Percentiles rank a stretch among this genome's conserved stretches.
phyloP scores from a whole-genome alignment of 92 coral and sea anemone species.

The Blastomussa wellsi region DNA sequence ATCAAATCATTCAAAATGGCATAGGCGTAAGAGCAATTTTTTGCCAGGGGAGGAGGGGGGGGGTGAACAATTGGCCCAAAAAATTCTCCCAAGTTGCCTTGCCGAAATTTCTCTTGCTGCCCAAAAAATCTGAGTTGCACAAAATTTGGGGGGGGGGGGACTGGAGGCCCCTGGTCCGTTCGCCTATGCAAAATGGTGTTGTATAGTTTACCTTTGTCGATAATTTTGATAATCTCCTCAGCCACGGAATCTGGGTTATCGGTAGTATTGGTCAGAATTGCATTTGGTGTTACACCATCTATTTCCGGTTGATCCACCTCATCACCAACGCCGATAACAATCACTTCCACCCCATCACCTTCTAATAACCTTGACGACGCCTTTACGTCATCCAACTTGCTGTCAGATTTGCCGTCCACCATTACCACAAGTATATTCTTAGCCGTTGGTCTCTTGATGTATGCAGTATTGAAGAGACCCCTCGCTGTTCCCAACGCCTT shows the following conservation, averaged over 20 bases:
- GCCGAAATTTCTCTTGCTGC: too few species aligned
- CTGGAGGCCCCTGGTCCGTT: too few species aligned
- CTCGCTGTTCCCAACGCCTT: conserved; percentile 61
- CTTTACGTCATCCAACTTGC: conserved; percentile 44
- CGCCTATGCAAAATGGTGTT: not conserved
- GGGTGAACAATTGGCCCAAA: too few species aligned
- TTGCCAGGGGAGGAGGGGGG: too few species aligned
- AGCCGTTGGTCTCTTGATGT: conserved; percentile 60
- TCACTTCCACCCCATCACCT: conserved; percentile 57
- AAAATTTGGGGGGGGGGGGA: too few species aligned
- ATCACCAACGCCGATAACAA: conserved; percentile 76
- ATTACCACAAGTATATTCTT: conserved; percentile 74
- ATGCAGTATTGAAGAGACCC: conserved; percentile 51
- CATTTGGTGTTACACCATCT: conserved; percentile 22
- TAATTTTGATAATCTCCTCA: conserved; percentile 51
- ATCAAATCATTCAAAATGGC: not conserved
- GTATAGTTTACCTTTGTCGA: conserved; percentile 49
- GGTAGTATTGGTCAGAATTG: conserved; percentile 43
- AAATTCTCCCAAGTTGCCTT: too few species aligned
- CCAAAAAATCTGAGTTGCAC: too few species aligned
- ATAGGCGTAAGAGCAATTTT: too few species aligned
- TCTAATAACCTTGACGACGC: conserved; percentile 48
- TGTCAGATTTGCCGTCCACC: conserved; percentile 68
- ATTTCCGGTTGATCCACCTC: conserved; percentile 55
- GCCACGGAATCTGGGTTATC: conserved; percentile 54